Evolutionary conservation across 2,113 vertebrate species (phyloP).

Genomic region (Peucedramus taeniatus): DNA sequence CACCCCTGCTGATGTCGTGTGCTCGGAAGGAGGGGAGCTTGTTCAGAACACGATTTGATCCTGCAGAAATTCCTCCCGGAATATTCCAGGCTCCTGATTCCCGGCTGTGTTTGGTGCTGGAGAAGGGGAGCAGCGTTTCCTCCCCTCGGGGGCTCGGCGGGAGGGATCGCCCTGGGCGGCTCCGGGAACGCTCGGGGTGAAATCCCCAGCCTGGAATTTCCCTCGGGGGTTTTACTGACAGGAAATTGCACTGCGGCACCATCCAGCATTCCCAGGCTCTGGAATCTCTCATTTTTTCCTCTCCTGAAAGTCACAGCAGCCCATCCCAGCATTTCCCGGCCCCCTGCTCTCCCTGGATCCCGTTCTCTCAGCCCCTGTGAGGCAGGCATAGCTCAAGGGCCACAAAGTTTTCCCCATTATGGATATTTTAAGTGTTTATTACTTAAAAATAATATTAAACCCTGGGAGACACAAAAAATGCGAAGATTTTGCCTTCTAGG

Average conservation of each 20-base stretch:
- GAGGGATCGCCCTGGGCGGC: rapidly evolving
- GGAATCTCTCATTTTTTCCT: neutral
- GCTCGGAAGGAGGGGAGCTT: neutral
- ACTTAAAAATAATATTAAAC: neutral
- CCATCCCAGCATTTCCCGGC: neutral
- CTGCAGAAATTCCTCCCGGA: neutral
- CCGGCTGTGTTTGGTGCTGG: neutral
- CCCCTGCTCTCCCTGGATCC: neutral
- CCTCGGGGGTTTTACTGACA: neutral
- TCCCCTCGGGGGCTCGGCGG: neutral
- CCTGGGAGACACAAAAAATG: neutral
- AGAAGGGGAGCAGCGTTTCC: rapidly evolving
- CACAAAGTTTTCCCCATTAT: neutral
- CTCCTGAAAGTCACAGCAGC: neutral
- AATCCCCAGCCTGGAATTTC: neutral
- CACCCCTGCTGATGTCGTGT: neutral
- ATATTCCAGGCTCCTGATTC: neutral
- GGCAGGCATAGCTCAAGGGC: rapidly evolving
- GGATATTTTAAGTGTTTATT: neutral
- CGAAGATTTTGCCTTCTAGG: neutral
- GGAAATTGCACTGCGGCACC: neutral
- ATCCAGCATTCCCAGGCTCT: neutral
- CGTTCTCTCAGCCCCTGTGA: rapidly evolving
- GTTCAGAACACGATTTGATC: neutral
- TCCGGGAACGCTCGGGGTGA: neutral